Percentiles rank a stretch among this genome's conserved stretches.
Conservation (phyloP, 2,797 vertebrate species). For the Lithobates sylvaticus region DNA sequence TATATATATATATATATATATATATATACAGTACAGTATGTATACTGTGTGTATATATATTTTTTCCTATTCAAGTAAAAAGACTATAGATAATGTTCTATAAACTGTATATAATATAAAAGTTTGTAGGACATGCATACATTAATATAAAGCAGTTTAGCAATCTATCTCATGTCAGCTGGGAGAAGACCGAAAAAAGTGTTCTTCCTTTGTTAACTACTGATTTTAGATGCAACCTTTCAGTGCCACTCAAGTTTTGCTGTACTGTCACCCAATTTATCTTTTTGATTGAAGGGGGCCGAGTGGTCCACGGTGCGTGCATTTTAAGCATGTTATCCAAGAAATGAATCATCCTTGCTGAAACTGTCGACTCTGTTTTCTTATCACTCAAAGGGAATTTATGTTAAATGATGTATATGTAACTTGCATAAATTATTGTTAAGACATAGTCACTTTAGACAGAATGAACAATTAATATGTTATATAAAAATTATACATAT, state of each 20-base stretch:
- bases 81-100: background rate
- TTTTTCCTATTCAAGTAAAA: too few relatives aligned
- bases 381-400: conserved; percentile 42
- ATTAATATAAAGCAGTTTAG: conserved; percentile 49
- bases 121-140: conserved; percentile 18
- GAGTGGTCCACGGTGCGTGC: conserved; percentile 18
- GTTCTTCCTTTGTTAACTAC: conserved; percentile 46
- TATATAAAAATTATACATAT: background rate
- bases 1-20: too few relatives aligned
- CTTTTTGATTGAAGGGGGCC: conserved; percentile 54
- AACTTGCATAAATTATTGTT: conserved; percentile 23
- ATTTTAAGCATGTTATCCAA: conserved; percentile 53
- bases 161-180: conserved; percentile 50
- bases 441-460: background rate
- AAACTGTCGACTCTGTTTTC: conserved; percentile 36
- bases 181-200: conserved; percentile 37
- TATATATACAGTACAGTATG: too few relatives aligned
- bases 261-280: conserved; percentile 55
- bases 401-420: conserved; percentile 29
- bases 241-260: conserved; percentile 51
- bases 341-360: conserved; percentile 50
- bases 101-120: conserved; percentile 8
- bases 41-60: too few relatives aligned
- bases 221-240: conserved; percentile 49
- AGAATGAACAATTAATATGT: background rate